Conservation (phyloP, 2,797 vertebrate species). For the Strix occidentalis region DNA sequence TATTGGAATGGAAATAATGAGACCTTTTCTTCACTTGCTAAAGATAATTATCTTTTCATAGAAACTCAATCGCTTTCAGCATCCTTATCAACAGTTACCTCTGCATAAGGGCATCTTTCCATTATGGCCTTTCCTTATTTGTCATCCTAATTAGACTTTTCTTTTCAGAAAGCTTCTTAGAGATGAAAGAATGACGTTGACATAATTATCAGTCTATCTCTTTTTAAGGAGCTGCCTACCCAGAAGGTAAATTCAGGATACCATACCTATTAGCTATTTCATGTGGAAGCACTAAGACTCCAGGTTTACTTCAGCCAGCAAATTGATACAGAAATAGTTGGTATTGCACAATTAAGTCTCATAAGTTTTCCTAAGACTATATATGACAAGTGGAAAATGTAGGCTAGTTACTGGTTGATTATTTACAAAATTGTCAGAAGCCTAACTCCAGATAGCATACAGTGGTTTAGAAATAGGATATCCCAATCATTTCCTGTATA, state of each 20-base stretch:
- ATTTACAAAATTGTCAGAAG: neutral
- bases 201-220: neutral
- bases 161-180: neutral
- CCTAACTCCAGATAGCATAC: neutral
- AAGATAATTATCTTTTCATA: neutral
- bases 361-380: neutral
- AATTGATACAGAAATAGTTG: neutral
- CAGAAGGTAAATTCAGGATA: neutral
- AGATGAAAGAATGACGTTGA: neutral
- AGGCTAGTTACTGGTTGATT: neutral
- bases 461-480: neutral
- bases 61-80: neutral
- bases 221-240: neutral
- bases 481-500: neutral
- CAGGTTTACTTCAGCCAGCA: neutral
- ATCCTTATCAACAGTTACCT: neutral
- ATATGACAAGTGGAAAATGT: neutral
- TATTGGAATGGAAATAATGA: neutral
- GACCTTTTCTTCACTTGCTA: neutral
- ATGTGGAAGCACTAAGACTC: neutral
- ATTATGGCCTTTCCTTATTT: neutral
- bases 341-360: neutral
- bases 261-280: neutral
- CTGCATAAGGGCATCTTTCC: neutral
- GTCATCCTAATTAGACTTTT: slow-evolving; percentile 9